A percentile compares a stretch with the other conserved stretches of the same genome.
phyloP scores from a whole-genome alignment of 2,797 vertebrate genomes.

The Danio tinwini region DNA sequence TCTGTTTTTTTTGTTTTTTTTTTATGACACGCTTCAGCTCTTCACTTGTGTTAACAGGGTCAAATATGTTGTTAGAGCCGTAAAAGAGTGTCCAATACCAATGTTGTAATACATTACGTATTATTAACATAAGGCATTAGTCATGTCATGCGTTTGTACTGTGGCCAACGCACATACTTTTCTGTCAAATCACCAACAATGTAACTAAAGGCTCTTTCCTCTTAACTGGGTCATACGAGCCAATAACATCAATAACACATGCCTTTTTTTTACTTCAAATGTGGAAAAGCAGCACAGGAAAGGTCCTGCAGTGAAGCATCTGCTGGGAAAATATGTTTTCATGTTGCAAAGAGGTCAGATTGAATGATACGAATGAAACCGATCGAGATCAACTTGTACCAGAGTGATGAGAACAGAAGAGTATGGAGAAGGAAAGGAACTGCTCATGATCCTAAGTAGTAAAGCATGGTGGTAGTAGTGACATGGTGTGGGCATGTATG shows the following conservation, averaged over 20 bases:
- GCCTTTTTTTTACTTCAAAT: conserved; percentile 1
- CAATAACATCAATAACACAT: conserved; percentile 26
- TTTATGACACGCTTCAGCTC: conserved; percentile 9
- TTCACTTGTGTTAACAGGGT: conserved; percentile 16
- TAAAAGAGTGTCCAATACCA: conserved; percentile 9
- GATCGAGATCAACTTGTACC: too few species aligned
- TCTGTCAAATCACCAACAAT: conserved; percentile 14
- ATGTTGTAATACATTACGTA: conserved; percentile 24
- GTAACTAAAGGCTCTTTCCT: conserved; percentile 1
- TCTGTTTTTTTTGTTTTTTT: background rate
- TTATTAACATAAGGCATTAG: conserved; percentile 8
- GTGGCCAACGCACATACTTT: conserved; percentile 18
- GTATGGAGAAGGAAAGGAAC: too few species aligned
- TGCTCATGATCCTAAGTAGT: too few species aligned
- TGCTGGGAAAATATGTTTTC: conserved; percentile 47
- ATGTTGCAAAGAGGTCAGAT: background rate
- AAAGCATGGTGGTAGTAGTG: too few species aligned
- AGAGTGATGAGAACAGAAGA: too few species aligned
- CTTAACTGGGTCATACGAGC: conserved; percentile 15
- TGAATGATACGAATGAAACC: conserved; percentile 4
- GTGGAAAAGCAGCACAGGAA: conserved; percentile 11
- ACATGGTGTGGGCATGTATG: too few species aligned
- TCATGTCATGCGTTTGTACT: conserved; percentile 8
- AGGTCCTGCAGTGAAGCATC: conserved; percentile 48
- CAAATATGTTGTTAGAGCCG: background rate